Conservation (phyloP, 2,888 invertebrate genomes). For the Thymelicus lineola region DNA sequence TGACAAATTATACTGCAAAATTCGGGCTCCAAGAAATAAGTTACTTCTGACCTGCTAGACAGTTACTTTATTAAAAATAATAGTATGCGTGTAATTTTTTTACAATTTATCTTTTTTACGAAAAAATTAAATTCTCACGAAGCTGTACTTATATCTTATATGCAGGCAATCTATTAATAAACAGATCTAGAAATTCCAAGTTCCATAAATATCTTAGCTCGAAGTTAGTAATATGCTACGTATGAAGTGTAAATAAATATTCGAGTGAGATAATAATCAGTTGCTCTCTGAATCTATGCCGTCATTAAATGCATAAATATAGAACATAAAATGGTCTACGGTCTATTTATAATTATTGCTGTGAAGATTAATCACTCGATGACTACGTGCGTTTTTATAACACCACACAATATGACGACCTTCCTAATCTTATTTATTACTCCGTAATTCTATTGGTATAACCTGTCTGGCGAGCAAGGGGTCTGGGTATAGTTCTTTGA, state of each 20-base stretch:
- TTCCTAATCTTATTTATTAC: no score
- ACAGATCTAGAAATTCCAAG: slow-evolving; percentile 37
- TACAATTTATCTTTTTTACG: no score
- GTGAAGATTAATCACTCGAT: neutral
- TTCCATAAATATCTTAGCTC: slow-evolving; percentile 41
- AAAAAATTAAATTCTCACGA: no score
- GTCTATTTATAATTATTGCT: slow-evolving; percentile 14
- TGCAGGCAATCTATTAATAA: slow-evolving; percentile 6
- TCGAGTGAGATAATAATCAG: slow-evolving; percentile 33
- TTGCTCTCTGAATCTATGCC: slow-evolving; percentile 34
- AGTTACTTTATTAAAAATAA: no score
- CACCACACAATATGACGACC: no score
- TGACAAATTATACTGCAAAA: no score
- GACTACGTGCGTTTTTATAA: neutral
- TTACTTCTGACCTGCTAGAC: no score
- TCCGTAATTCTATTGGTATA: no score
- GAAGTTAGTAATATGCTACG: slow-evolving; percentile 35
- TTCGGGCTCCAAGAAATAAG: no score
- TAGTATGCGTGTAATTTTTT: no score
- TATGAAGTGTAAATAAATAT: slow-evolving; percentile 40
- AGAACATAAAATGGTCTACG: slow-evolving; percentile 34
- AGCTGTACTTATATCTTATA: neutral
- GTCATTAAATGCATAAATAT: slow-evolving; percentile 42
- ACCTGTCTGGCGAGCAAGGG: no score
- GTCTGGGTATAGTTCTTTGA: no score